These are phyloP conservation scores for Planiliza haematocheilus DNA, from an alignment of 2,113 vertebrate species.

Conservation along the genomic window DNA sequence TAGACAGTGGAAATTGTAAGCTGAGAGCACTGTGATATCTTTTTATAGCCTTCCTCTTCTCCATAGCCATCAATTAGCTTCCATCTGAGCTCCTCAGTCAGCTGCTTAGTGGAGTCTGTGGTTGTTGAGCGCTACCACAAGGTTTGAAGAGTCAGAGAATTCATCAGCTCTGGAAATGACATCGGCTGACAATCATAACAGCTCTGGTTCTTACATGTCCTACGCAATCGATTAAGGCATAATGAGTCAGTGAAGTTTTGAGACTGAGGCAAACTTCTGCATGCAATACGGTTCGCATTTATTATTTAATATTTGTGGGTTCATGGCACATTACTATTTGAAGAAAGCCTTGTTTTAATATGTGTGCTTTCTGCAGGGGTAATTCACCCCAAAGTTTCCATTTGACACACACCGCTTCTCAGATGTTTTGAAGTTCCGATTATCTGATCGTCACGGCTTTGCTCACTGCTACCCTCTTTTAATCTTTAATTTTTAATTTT, in stretches of 20 bases:
- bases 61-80: not conserved
- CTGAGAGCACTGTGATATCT: not conserved
- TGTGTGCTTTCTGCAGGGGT: not conserved
- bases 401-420: too few species aligned
- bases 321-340: not conserved
- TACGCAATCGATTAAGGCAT: not conserved
- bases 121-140: not conserved
- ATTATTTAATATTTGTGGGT: not conserved
- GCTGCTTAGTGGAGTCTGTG: not conserved
- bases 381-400: too few species aligned
- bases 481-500: too few species aligned
- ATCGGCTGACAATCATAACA: not conserved
- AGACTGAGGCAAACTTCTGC: not conserved
- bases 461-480: too few species aligned
- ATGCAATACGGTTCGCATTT: not conserved
- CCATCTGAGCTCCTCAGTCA: not conserved
- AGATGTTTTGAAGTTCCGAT: too few species aligned
- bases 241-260: not conserved
- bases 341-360: not conserved
- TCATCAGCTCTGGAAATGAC: not conserved
- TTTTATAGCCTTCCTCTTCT: not conserved
- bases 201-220: too few species aligned
- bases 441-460: too few species aligned
- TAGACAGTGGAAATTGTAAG: not conserved
- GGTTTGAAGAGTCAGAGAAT: not conserved